phyloP scores from a whole-genome alignment of 2,113 vertebrate species.

The Rhinogobius similis region DNA sequence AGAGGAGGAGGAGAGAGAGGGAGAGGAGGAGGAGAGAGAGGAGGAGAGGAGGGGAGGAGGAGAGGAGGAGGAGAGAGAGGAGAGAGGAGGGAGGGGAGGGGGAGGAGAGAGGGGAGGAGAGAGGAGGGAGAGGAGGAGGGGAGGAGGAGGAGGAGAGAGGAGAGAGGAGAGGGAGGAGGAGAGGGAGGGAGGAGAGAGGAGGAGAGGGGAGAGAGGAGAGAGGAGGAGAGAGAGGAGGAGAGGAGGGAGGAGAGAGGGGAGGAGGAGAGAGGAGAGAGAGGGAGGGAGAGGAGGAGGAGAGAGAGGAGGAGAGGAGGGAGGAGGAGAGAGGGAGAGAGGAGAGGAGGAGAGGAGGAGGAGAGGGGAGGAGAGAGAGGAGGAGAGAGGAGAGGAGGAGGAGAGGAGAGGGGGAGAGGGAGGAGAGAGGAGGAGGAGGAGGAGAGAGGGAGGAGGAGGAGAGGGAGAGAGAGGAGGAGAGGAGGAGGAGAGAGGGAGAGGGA shows the following conservation, averaged over 20 bases:
- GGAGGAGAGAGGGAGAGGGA: too few relatives aligned
- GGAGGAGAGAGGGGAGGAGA: background rate
- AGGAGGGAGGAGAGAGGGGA: constrained; percentile 17
- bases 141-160: background rate
- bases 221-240: background rate
- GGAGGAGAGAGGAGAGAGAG: constrained; percentile 5
- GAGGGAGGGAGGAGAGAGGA: too few relatives aligned
- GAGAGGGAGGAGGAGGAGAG: too few relatives aligned
- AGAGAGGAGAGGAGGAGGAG: background rate
- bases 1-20: too few relatives aligned
- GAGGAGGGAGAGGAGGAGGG: background rate
- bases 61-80: background rate
- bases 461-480: too few relatives aligned
- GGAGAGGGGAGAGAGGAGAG: background rate
- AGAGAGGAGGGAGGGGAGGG: background rate
- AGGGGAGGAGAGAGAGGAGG: background rate
- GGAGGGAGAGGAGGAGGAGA: background rate
- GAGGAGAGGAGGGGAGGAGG: background rate
- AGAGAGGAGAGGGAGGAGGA: background rate
- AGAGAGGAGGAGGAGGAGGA: too few relatives aligned
- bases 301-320: too few relatives aligned
- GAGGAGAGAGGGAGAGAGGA: too few relatives aligned
- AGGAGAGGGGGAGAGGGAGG: background rate
- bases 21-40: background rate
- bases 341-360: background rate